Evolutionary conservation across 2,888 invertebrate species (phyloP), one percentile per base, ranked within the genome.

Genomic region (Malthinus seriepunctatus): DNA sequence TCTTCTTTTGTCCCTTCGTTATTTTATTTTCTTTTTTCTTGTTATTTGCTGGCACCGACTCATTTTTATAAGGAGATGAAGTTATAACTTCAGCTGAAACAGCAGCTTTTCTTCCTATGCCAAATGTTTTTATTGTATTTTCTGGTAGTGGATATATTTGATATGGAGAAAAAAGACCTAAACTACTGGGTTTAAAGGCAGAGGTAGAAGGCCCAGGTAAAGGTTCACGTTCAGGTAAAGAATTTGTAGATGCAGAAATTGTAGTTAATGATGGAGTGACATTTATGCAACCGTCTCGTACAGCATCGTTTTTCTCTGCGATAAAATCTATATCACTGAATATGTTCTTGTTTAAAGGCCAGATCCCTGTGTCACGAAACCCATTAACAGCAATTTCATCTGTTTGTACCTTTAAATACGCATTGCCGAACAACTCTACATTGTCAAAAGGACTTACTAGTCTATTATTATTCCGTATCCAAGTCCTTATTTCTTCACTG

Each of bases 341-440:
- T 55, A 63, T 64, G 56, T 65, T 60, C 56, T 46, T 53, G 60
- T 71, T 64, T 1, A 67, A 62, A 12, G 70, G 71, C 9, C 15
- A 67, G 9, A 69, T 56, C 10, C 71, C 70, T 8, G 67, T 65
- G 7, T 11, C 37, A 6, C 32, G 15, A 38, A 59, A 63, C 1
- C 59, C 60, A 37, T 54, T 59, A 9, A 33, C 48, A 11, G 56
- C 56, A 32, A 55, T 62, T 23, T 56, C 56, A 6, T 48, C 58
- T 15, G 67, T 67, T 50, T 64, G 67, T 8, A 52, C 52, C 63
- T 70, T 71, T 37, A 69, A 32, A 60, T 71, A 74, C 15, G 65
- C 66, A 51, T 58, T 57, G n/a, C 64, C 66, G 45, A 72, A 63
- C 35, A 68, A 50, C 14, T 64, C 62, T 2, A 48, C 58, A 15